Percentiles rank a stretch among this genome's conserved stretches.
Conservation (phyloP, 2,888 invertebrate genomes). For the Eupithecia exiguata region DNA sequence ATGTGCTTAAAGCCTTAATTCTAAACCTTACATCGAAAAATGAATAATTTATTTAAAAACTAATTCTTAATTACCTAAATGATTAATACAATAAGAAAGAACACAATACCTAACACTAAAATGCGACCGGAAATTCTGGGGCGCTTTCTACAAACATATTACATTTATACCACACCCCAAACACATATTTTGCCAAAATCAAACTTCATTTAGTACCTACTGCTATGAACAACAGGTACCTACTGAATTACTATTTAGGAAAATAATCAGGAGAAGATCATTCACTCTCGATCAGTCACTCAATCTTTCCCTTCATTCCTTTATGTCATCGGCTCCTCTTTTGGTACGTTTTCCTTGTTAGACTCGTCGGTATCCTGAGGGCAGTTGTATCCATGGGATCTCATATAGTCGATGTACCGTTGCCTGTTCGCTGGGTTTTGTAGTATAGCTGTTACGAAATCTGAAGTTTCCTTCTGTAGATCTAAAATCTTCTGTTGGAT, state of each 20-base stretch:
- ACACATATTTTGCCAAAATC: neutral
- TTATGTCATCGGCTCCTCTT: slow-evolving; percentile 47
- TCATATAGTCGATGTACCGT: slow-evolving; percentile 64
- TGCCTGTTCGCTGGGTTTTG: slow-evolving; percentile 77
- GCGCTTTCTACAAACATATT: neutral
- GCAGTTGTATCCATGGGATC: slow-evolving; percentile 15
- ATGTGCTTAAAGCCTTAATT: neutral
- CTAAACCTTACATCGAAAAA: neutral
- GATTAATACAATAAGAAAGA: neutral
- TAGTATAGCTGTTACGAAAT: slow-evolving; percentile 85
- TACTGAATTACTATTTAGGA: neutral
- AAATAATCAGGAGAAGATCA: neutral
- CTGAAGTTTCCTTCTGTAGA: slow-evolving; percentile 85
- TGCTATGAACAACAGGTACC: neutral
- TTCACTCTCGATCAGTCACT: slow-evolving; percentile 39
- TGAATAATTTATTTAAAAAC: neutral
- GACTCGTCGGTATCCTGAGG: neutral
- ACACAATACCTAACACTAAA: slow-evolving; percentile 19
- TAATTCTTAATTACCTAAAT: neutral
- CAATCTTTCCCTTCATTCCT: slow-evolving; percentile 24
- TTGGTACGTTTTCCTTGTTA: slow-evolving; percentile 50
- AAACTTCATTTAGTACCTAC: neutral
- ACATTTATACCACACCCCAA: neutral
- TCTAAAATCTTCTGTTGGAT: slow-evolving; percentile 85
- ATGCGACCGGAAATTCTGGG: slow-evolving; percentile 17